These are phyloP conservation scores for Lagodon rhomboides DNA, from an alignment of 2,797 vertebrate genomes.

Conservation along the genomic window DNA sequence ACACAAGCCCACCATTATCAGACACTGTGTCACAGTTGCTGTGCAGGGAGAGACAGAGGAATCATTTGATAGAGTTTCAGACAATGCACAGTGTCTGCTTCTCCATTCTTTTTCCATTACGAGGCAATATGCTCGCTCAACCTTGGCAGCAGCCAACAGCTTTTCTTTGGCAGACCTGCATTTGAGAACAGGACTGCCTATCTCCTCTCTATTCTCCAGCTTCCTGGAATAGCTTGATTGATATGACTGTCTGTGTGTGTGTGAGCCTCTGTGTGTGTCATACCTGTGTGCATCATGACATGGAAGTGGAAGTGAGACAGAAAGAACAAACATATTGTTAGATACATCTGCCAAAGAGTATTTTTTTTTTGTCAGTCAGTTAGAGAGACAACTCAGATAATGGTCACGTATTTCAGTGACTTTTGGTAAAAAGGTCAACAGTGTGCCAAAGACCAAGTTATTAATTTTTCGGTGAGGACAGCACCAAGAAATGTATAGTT, in stretches of 20 bases:
- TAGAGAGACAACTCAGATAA: background rate
- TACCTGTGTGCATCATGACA: slow-evolving; percentile 24
- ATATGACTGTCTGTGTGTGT: slow-evolving; percentile 38
- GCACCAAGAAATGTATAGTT: background rate
- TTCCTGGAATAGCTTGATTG: slow-evolving; percentile 67
- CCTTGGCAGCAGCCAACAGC: slow-evolving; percentile 70
- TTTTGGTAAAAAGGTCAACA: slow-evolving; percentile 3
- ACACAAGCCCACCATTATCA: slow-evolving; percentile 43
- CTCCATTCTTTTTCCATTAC: slow-evolving; percentile 72
- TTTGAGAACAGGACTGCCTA: slow-evolving; percentile 50
- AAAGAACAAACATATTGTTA: slow-evolving; percentile 39
- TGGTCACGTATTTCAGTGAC: background rate
- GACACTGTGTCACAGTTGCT: slow-evolving; percentile 49
- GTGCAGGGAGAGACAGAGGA: slow-evolving; percentile 55
- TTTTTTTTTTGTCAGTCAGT: slow-evolving; percentile 43
- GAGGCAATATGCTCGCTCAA: slow-evolving; percentile 68
- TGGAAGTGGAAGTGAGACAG: slow-evolving; percentile 17
- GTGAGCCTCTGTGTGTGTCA: background rate
- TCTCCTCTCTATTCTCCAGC: slow-evolving; percentile 46
- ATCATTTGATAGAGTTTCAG: slow-evolving; percentile 72
- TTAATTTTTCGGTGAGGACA: background rate
- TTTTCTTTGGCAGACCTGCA: slow-evolving; percentile 64
- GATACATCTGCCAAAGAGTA: slow-evolving; percentile 30
- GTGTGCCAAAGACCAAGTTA: background rate
- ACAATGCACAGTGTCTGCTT: slow-evolving; percentile 68